phyloP scores from a whole-genome alignment of 2,797 vertebrate species.

The Sebastes elongatus region DNA sequence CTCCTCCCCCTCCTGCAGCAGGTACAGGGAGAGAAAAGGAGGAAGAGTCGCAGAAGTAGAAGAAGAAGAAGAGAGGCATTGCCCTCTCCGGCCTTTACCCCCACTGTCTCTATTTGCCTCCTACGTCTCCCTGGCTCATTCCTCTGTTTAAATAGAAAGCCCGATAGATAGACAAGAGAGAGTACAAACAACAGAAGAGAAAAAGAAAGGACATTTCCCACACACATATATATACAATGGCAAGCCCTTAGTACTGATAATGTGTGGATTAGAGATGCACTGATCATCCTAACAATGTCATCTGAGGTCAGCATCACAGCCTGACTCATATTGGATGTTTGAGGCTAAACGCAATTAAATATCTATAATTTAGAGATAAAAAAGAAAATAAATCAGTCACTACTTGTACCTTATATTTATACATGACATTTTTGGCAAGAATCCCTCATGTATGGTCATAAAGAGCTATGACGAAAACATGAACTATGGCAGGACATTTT shows the following conservation, averaged over 20 bases:
- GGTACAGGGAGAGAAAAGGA: constrained; percentile 54
- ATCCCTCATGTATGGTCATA: neutral
- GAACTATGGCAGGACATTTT: neutral
- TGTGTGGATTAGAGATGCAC: neutral
- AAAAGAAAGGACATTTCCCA: neutral
- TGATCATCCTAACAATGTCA: neutral
- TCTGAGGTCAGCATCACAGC: neutral
- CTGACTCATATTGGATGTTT: neutral
- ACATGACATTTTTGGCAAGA: neutral
- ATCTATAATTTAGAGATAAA: neutral
- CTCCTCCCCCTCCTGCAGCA: constrained; percentile 49
- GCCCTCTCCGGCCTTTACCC: constrained; percentile 23
- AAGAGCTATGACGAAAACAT: neutral
- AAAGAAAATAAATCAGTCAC: neutral
- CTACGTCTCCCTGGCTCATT: constrained; percentile 30
- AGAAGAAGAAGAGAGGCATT: neutral
- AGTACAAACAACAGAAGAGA: neutral
- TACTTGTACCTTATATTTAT: neutral
- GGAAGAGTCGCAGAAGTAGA: neutral
- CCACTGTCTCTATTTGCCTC: constrained; percentile 19
- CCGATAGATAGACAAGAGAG: neutral
- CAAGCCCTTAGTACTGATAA: neutral
- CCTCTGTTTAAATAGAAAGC: constrained; percentile 21
- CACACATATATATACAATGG: neutral
- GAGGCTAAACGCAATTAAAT: neutral